These are phyloP conservation scores for Chrysotoxum bicinctum DNA, from an alignment of 2,888 invertebrate species.

Conservation along the genomic window DNA sequence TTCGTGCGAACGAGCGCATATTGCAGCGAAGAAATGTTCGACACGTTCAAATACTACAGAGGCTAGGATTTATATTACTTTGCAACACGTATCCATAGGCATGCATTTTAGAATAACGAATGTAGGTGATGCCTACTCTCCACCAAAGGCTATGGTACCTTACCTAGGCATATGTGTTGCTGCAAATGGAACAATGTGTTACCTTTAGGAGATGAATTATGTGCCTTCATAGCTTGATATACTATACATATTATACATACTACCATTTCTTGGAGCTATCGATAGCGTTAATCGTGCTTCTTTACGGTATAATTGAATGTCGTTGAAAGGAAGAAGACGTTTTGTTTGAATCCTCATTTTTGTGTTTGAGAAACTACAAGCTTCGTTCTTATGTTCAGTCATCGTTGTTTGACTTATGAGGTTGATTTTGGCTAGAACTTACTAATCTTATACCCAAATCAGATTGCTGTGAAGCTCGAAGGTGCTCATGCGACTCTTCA, in stretches of 20 bases:
- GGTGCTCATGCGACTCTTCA: too few relatives aligned
- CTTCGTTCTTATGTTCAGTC: not conserved
- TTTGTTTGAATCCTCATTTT: conserved; percentile 46
- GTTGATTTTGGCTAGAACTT: not conserved
- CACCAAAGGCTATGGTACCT: not conserved
- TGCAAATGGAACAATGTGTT: conserved; percentile 60
- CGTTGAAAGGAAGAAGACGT: conserved; percentile 60
- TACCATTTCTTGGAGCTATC: conserved; percentile 66
- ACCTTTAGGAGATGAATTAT: conserved; percentile 67
- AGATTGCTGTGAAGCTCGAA: not conserved
- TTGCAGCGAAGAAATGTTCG: conserved; percentile 67
- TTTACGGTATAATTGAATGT: conserved; percentile 72
- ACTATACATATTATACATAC: too few relatives aligned
- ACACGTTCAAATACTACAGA: conserved; percentile 53
- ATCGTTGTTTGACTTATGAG: not conserved
- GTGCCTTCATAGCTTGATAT: conserved; percentile 57
- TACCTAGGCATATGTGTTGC: not conserved
- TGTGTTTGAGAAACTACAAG: conserved; percentile 1
- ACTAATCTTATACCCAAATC: not conserved
- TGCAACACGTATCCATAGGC: conserved; percentile 53
- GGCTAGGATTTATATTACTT: conserved; percentile 65
- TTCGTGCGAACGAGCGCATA: conserved; percentile 71
- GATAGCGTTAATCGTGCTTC: conserved; percentile 69
- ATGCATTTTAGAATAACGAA: conserved; percentile 13
- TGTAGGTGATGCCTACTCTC: not conserved